These are phyloP conservation scores for Holcopasites calliopsidis DNA, from an alignment of 1,140 invertebrate species.

Conservation along the genomic window DNA sequence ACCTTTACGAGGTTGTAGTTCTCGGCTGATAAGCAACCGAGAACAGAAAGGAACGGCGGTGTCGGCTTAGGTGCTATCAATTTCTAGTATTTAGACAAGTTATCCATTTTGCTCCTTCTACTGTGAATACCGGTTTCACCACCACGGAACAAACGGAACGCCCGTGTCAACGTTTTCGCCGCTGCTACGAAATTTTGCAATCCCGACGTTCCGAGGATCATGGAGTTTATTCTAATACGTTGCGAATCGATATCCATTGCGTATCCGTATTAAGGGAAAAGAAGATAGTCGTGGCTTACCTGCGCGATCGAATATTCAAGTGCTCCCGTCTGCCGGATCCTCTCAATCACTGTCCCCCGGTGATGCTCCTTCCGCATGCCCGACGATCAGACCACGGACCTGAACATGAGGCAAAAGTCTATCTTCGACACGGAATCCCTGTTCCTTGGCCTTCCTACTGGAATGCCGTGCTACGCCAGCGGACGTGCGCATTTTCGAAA, in stretches of 20 bases:
- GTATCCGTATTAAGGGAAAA: constrained; percentile 12
- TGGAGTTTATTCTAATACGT: not conserved
- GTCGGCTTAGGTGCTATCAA: constrained; percentile 19
- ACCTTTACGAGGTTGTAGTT: not conserved
- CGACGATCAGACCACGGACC: constrained; percentile 22
- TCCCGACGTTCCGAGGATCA: not conserved
- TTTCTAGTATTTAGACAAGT: constrained; percentile 32
- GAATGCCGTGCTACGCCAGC: not conserved
- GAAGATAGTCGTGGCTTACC: constrained; percentile 44
- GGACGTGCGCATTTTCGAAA: constrained; percentile 43
- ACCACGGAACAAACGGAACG: constrained; percentile 23
- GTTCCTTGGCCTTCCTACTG: constrained; percentile 44
- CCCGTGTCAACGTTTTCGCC: constrained; percentile 7
- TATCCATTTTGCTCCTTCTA: not conserved
- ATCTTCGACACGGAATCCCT: constrained; percentile 23
- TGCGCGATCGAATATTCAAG: constrained; percentile 45
- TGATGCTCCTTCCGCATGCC: constrained; percentile 56
- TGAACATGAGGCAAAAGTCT: constrained; percentile 21
- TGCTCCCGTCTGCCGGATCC: constrained; percentile 37
- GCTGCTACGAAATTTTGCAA: constrained; percentile 8
- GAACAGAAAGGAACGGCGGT: no score
- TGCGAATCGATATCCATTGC: not conserved
- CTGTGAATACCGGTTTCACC: constrained; percentile 30
- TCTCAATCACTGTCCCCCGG: constrained; percentile 52
- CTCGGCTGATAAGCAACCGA: not conserved